Evolutionary conservation across 2,888 invertebrate species (phyloP).

Genomic region (Caenorhabditis sp.): DNA sequence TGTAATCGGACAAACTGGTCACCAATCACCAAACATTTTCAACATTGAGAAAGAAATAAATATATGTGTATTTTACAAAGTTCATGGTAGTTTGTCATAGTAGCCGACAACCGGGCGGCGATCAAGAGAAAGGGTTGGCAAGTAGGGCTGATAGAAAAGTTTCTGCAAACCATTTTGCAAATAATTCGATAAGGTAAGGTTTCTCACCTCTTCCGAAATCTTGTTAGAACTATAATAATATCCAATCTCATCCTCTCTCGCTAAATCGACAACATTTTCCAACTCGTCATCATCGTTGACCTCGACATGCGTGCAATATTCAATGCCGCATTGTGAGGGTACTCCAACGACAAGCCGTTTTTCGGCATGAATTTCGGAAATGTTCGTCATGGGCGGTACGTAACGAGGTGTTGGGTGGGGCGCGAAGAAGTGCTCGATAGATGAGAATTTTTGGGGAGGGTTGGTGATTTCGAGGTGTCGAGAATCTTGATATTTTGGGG

Average conservation of each 20-base stretch:
- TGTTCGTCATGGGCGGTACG: constrained; percentile 19
- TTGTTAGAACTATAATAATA: constrained; percentile 1
- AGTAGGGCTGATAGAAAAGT: constrained; percentile 26
- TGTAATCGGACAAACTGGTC: constrained; percentile 40
- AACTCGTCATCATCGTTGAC: constrained; percentile 8
- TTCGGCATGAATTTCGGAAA: constrained; percentile 30
- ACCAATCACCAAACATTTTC: constrained; percentile 23
- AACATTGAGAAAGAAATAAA: constrained; percentile 14
- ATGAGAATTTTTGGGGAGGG: background rate
- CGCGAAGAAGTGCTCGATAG: background rate
- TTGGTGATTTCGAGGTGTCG: too few relatives aligned
- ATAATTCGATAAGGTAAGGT: background rate
- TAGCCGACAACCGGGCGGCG: constrained; percentile 33
- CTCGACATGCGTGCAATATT: constrained; percentile 33
- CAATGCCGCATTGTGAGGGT: constrained; percentile 20
- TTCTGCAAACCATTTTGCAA: constrained; percentile 13
- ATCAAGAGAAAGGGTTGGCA: constrained; percentile 27
- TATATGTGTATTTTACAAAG: constrained; percentile 1
- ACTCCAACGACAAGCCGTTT: constrained; percentile 30
- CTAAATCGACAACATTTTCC: constrained; percentile 28
- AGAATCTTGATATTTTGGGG: too few relatives aligned
- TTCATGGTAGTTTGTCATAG: constrained; percentile 36
- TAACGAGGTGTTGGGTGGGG: constrained; percentile 23
- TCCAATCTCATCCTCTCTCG: constrained; percentile 11
- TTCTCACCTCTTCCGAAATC: constrained; percentile 16